A percentile compares a stretch with the other conserved stretches of the same genome.
phyloP scores from a whole-genome alignment of 2,888 invertebrate species.

The Ophioninae sp. region DNA sequence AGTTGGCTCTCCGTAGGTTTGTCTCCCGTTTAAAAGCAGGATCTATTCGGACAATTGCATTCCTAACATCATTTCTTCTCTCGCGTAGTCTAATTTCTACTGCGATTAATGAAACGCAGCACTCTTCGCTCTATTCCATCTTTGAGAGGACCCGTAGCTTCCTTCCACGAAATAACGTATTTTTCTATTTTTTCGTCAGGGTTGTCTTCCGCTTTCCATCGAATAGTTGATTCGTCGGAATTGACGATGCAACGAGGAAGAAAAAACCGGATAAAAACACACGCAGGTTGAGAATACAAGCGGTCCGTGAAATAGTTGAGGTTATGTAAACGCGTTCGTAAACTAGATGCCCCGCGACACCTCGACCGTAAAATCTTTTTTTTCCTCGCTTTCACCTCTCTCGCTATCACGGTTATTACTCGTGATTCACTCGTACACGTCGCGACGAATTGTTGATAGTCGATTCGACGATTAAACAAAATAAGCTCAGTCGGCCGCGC shows the following conservation, averaged over 20 bases:
- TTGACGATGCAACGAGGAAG: conserved; percentile 17
- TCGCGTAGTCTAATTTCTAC: conserved; percentile 61
- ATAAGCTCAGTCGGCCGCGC: conserved; percentile 41
- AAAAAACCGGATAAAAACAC: conserved; percentile 23
- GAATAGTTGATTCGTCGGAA: not conserved
- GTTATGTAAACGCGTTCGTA: conserved; percentile 54
- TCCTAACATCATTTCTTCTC: conserved; percentile 68
- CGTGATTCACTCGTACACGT: not conserved
- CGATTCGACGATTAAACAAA: conserved; percentile 38
- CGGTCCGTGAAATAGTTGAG: conserved; percentile 37
- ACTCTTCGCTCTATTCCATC: conserved; percentile 19
- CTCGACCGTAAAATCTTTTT: conserved; percentile 17
- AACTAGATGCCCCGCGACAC: conserved; percentile 35
- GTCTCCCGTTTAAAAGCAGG: conserved; percentile 67
- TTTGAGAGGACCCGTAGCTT: not conserved
- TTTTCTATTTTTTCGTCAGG: not conserved
- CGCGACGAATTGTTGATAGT: conserved; percentile 6
- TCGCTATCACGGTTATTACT: conserved; percentile 2
- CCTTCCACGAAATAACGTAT: not conserved
- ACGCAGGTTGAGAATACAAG: conserved; percentile 7
- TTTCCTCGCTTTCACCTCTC: not conserved
- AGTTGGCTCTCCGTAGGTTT: not conserved
- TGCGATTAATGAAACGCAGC: conserved; percentile 14
- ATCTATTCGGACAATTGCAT: conserved; percentile 66
- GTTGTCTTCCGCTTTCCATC: not conserved